These are phyloP conservation scores for Punctoribates punctum DNA, from an alignment of 2,888 invertebrate genomes.

Conservation along the genomic window DNA sequence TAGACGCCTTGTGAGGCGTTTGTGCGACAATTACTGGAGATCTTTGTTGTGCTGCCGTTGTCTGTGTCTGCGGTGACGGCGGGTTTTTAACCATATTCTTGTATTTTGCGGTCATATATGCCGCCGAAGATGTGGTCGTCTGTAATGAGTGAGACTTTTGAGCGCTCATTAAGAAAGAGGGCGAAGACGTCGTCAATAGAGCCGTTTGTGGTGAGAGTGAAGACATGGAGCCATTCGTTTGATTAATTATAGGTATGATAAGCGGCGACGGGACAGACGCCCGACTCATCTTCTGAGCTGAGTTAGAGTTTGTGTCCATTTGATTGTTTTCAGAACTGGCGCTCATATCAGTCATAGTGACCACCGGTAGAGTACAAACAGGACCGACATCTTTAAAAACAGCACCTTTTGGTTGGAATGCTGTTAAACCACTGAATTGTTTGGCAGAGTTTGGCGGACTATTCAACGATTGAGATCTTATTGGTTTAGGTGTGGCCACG, in stretches of 20 bases:
- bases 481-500: constrained; percentile 6
- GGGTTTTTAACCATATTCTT: constrained; percentile 38
- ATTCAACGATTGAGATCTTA: constrained; percentile 15
- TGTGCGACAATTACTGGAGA: constrained; percentile 37
- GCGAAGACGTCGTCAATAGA: background rate
- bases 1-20: background rate
- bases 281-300: background rate
- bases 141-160: background rate
- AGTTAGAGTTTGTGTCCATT: background rate
- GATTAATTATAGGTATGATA: background rate
- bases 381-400: constrained; percentile 82
- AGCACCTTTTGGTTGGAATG: constrained; percentile 79
- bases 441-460: background rate
- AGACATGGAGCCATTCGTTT: background rate
- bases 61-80: background rate
- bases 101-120: constrained; percentile 37
- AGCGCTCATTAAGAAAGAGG: no score
- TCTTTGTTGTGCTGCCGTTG: constrained; percentile 25
- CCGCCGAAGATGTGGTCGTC: background rate
- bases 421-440: background rate
- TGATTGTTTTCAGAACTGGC: background rate
- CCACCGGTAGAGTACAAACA: constrained; percentile 4
- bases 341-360: background rate
- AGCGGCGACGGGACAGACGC: background rate
- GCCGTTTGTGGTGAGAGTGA: background rate